Evolutionary conservation across 2,797 vertebrate genomes (phyloP).

Genomic region (Anniella stebbinsi): DNA sequence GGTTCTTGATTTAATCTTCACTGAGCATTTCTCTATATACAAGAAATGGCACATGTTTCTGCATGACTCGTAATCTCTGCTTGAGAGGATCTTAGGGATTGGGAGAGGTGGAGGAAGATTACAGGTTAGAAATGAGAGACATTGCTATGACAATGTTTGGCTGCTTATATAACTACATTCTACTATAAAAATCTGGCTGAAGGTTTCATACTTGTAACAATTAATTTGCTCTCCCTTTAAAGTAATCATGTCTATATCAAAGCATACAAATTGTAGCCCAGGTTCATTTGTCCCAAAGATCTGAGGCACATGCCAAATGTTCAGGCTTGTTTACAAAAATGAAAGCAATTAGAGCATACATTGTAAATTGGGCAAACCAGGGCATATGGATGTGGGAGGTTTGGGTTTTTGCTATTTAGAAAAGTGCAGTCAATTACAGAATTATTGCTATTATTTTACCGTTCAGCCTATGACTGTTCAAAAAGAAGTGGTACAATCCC

Average conservation of each 20-base stretch:
- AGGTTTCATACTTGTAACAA: neutral
- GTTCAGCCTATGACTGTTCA: neutral
- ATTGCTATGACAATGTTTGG: neutral
- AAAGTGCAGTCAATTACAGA: neutral
- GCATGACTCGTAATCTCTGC: slow-evolving; percentile 27
- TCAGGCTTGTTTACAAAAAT: neutral
- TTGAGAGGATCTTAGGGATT: slow-evolving; percentile 2
- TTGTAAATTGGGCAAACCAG: neutral
- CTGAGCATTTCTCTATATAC: slow-evolving; percentile 30
- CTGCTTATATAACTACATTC: neutral
- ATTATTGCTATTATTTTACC: neutral
- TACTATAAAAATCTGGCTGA: neutral
- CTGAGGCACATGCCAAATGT: neutral
- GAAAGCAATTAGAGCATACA: neutral
- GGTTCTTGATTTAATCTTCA: slow-evolving; percentile 51
- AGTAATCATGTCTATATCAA: neutral
- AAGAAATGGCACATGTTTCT: slow-evolving; percentile 41
- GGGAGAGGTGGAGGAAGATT: neutral
- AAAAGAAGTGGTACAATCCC: neutral
- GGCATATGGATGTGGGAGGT: neutral
- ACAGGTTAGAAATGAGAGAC: slow-evolving; percentile 39
- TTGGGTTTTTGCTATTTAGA: neutral
- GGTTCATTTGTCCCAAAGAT: neutral
- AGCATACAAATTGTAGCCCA: neutral
- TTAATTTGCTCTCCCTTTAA: neutral